phyloP scores from a whole-genome alignment of 2,888 invertebrate species.

The Julus scanicus region DNA sequence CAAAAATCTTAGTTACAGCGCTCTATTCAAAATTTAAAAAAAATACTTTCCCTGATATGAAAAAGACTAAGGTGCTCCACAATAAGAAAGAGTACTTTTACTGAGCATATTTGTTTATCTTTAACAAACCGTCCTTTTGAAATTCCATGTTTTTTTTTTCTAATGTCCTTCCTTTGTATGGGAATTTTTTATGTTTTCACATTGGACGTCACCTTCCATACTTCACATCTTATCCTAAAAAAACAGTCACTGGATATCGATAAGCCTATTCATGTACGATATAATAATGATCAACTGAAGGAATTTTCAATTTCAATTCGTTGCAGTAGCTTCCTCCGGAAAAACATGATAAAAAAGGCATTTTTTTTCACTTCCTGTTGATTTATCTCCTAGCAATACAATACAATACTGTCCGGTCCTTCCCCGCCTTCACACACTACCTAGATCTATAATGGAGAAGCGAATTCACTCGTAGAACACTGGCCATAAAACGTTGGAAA shows the following conservation, averaged over 20 bases:
- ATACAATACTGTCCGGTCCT: neutral
- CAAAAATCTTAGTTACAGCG: too few species aligned
- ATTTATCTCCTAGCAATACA: neutral
- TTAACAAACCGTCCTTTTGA: neutral
- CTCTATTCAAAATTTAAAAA: too few species aligned
- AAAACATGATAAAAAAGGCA: neutral
- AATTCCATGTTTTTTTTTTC: neutral
- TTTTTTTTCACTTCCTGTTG: neutral
- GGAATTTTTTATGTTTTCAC: neutral
- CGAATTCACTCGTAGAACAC: neutral
- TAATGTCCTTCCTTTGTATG: neutral
- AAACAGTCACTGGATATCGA: neutral
- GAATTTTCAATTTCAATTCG: neutral
- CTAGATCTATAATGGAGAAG: neutral
- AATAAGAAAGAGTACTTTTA: too few species aligned
- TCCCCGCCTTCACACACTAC: neutral
- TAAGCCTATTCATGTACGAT: neutral
- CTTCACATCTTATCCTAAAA: neutral
- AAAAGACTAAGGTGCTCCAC: too few species aligned
- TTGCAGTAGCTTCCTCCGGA: neutral
- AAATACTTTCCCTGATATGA: too few species aligned
- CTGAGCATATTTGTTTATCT: too few species aligned
- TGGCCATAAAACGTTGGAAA: conserved; percentile 4
- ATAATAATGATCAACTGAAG: neutral
- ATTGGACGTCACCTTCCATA: neutral